Base-by-base conservation (phyloP, 2,888 invertebrate species). In the Parnassius smintheus region DNA sequence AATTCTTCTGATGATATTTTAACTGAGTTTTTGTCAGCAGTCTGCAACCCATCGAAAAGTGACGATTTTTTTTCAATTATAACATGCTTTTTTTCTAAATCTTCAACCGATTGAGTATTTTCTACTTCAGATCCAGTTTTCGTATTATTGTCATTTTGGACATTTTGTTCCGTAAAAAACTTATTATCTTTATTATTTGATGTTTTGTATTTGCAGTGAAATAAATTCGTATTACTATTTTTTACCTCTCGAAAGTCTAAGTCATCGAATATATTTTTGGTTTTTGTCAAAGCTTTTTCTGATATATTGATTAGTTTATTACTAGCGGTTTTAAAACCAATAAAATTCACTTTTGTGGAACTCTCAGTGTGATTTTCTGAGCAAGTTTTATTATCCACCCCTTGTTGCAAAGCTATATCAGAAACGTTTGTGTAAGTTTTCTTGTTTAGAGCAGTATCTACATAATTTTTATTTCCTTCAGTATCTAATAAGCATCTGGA, bases 301-400 rank as follows among this genome's bases (percentile, higher is more conserved):
- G 86, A 84, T 65, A 89, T 75, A 13, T 67, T 61, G 35, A 90
- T 80, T 9, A 70, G 65, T 70, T 83, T 86, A 53, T 90, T 86
- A 68, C 75, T 83, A 10, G 86, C 89, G 2, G 86, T 85, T 70
- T 77, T 74, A 67, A 88, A 88, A 9, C 83, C 86, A 12, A 68
- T 45, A 65, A 70, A 74, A 10, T n/a, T 35, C 52, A 45, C 35
- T 42, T 51, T 57, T 42, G 9, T 7, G 9, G 49, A 2, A 9
- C 13, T 9, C n/a, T 49, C 49, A 49, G 13, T 9, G 13, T 13
- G 11, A 12, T 49, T 13, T 9, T 13, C 2, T 49, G 9, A 3
- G 49, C 2, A 2, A 7, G 13, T 9, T 49, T 13, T 49, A 18
- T 13, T 18, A 13, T 49, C 9, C 1, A 49, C n/a, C 11, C 42